Evolutionary conservation across 2,888 invertebrate genomes (phyloP).

Genomic region (Calameuta idolon): DNA sequence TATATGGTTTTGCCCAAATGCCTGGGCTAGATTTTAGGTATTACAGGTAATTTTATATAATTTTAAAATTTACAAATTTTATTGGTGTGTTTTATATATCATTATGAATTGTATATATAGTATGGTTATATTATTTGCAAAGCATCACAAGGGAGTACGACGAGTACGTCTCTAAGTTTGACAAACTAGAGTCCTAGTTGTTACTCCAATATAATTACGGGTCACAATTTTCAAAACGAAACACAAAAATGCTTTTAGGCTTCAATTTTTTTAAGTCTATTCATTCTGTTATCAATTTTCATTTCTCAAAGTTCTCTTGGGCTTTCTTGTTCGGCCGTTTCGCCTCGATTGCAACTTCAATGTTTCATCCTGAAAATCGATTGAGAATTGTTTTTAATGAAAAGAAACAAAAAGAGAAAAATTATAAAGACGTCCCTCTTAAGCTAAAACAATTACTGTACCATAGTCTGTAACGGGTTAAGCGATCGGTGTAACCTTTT

Average conservation of each 20-base stretch:
- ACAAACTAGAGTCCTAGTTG: not conserved
- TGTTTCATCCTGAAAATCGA: not conserved
- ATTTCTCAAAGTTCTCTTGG: too few species aligned
- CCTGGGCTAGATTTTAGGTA: not conserved
- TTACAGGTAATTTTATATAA: not conserved
- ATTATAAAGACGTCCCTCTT: not conserved
- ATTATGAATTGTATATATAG: not conserved
- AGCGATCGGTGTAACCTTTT: slow-evolving; percentile 23
- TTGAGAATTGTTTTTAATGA: not conserved
- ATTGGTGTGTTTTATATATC: not conserved
- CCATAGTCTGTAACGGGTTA: slow-evolving; percentile 27
- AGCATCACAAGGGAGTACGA: not conserved
- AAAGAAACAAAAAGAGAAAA: not conserved
- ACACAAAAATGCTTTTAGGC: not conserved
- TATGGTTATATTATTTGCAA: not conserved
- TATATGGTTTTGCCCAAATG: not conserved
- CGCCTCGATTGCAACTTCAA: not conserved
- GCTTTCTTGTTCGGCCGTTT: not conserved
- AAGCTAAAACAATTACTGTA: slow-evolving; percentile 21
- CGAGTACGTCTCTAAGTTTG: not conserved
- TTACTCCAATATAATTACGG: not conserved
- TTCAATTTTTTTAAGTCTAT: not conserved
- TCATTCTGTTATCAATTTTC: not conserved
- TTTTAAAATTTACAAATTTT: not conserved
- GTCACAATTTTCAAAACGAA: not conserved